Evolutionary conservation across 2,888 invertebrate species (phyloP).

Genomic region (Polietes domitor): DNA sequence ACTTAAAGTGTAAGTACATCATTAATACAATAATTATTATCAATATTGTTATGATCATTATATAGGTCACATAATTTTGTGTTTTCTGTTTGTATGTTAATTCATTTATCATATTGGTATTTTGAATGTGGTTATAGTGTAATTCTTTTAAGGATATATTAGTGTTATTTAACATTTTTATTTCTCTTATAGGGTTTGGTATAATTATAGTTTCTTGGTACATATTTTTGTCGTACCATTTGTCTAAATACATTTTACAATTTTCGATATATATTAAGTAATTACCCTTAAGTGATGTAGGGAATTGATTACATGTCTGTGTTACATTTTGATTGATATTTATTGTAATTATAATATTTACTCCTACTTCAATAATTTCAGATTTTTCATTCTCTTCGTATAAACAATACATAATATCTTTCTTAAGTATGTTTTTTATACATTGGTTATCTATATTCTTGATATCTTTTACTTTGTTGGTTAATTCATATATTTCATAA

Average conservation of each 20-base stretch:
- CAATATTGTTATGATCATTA: too few relatives aligned
- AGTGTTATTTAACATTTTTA: background rate
- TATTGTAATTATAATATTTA: background rate
- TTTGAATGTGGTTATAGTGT: too few relatives aligned
- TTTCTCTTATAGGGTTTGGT: background rate
- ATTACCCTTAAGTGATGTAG: background rate
- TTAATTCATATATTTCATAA: background rate
- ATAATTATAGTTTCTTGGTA: background rate
- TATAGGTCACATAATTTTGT: too few relatives aligned
- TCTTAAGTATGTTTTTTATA: background rate
- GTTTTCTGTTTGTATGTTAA: too few relatives aligned
- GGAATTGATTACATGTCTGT: conserved; percentile 5
- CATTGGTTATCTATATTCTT: background rate
- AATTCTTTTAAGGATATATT: too few relatives aligned
- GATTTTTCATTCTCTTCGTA: background rate
- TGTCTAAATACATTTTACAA: background rate
- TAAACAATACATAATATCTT: background rate
- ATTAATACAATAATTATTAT: too few relatives aligned
- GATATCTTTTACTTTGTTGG: background rate
- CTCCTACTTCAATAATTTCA: background rate
- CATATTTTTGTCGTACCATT: background rate
- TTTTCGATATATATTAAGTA: conserved; percentile 5
- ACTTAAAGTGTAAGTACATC: too few relatives aligned
- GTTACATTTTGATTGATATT: background rate
- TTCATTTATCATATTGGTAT: too few relatives aligned